These are phyloP conservation scores for Microctenopoma lineatum DNA, from an alignment of 2,797 vertebrate species.

Conservation along the genomic window DNA sequence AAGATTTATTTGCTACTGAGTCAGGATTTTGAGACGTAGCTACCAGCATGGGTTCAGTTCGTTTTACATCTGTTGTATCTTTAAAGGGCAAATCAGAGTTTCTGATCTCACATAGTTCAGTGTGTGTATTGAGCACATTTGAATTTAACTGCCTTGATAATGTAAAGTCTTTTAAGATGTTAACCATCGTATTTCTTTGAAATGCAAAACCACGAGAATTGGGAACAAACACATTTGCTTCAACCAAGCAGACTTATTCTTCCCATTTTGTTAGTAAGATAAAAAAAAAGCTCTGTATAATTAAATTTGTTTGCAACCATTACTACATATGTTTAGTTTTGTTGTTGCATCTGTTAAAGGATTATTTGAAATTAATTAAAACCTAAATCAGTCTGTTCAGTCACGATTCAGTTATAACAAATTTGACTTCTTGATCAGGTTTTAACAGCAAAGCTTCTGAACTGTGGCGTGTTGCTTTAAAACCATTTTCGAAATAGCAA, in stretches of 20 bases:
- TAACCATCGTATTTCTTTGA: background rate
- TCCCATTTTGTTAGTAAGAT: background rate
- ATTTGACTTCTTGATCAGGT: background rate
- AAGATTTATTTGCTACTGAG: slow-evolving; percentile 19
- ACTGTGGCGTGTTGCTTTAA: background rate
- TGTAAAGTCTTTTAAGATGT: background rate
- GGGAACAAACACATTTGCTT: background rate
- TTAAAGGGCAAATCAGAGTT: slow-evolving; percentile 6
- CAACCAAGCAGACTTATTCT: background rate
- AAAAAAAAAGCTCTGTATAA: background rate
- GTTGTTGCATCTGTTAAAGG: background rate
- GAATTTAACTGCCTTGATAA: background rate
- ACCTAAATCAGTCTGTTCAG: background rate
- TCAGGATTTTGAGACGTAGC: slow-evolving; percentile 13
- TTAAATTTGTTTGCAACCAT: background rate
- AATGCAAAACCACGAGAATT: background rate
- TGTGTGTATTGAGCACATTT: background rate
- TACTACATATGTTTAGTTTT: background rate
- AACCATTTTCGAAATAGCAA: background rate
- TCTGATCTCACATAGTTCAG: slow-evolving; percentile 8
- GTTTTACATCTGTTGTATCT: slow-evolving; percentile 5
- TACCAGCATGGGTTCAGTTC: slow-evolving; percentile 23
- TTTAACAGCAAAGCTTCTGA: background rate
- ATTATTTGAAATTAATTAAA: background rate
- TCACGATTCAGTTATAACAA: background rate